Evolutionary conservation across 2,113 vertebrate species (phyloP).

Genomic region (Dicentrarchus labrax): DNA sequence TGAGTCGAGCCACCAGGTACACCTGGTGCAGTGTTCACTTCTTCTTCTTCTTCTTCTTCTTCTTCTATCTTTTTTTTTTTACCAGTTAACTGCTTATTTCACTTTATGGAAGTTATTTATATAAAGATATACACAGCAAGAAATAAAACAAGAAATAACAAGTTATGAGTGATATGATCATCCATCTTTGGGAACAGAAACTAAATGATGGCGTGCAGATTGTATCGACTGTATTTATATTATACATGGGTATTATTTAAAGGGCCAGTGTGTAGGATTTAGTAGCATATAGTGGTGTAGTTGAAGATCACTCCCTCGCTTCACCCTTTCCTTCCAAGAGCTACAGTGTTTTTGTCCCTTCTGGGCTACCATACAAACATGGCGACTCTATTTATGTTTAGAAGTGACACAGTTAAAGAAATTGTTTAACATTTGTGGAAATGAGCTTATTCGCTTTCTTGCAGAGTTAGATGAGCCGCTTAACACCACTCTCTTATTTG

Average conservation of each 20-base stretch:
- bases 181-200: background rate
- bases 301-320: too few relatives aligned
- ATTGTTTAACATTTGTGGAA: background rate
- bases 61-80: background rate
- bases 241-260: background rate
- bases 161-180: background rate
- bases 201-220: background rate
- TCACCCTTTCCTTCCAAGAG: too few relatives aligned
- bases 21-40: constrained; percentile 37
- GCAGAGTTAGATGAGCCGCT: too few relatives aligned
- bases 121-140: background rate
- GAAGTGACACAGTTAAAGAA: too few relatives aligned
- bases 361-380: too few relatives aligned
- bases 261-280: background rate
- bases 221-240: background rate
- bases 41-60: background rate
- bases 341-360: too few relatives aligned
- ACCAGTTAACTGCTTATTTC: background rate
- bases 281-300: too few relatives aligned
- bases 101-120: background rate
- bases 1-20: constrained; percentile 50
- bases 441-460: too few relatives aligned
- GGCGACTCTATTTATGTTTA: too few relatives aligned
- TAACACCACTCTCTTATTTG: background rate
- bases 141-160: background rate